phyloP scores from a whole-genome alignment of 1,140 invertebrate genomes.

The Drosophila micromelanica region DNA sequence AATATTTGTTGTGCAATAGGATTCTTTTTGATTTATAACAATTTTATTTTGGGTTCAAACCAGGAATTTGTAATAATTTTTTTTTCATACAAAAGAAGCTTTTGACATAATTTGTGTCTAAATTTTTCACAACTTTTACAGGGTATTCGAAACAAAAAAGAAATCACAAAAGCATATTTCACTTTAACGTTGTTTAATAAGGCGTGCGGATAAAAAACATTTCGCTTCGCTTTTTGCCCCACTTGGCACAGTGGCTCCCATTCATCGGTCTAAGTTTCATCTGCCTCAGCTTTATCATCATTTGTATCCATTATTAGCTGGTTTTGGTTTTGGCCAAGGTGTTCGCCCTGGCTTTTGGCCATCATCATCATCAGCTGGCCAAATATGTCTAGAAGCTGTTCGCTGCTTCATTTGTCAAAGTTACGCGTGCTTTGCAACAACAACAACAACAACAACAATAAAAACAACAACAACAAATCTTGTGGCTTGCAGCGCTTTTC shows the following conservation, averaged over 20 bases:
- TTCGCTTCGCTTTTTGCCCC: slow-evolving; percentile 28
- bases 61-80: too few species aligned
- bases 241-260: slow-evolving; percentile 1
- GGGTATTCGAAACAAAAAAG: slow-evolving; percentile 35
- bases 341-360: slow-evolving; percentile 27
- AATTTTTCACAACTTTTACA: neutral
- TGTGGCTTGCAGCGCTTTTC: slow-evolving; percentile 50
- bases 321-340: slow-evolving; percentile 57
- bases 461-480: slow-evolving; percentile 20
- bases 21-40: too few species aligned
- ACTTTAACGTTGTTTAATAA: slow-evolving; percentile 78
- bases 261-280: neutral
- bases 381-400: slow-evolving; percentile 27
- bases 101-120: too few species aligned
- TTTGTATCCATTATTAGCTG: slow-evolving; percentile 73
- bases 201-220: slow-evolving; percentile 66
- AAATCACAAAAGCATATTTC: slow-evolving; percentile 63
- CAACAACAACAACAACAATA: slow-evolving; percentile 37
- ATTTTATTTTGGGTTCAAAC: too few species aligned
- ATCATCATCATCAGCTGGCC: slow-evolving; percentile 55
- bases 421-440: slow-evolving; percentile 56
- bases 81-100: too few species aligned
- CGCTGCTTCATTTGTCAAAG: slow-evolving; percentile 76
- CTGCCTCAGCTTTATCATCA: slow-evolving; percentile 59
- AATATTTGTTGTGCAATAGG: too few species aligned